phyloP scores from a whole-genome alignment of 92 coral and sea anemone species.

The Plumapathes pennacea region DNA sequence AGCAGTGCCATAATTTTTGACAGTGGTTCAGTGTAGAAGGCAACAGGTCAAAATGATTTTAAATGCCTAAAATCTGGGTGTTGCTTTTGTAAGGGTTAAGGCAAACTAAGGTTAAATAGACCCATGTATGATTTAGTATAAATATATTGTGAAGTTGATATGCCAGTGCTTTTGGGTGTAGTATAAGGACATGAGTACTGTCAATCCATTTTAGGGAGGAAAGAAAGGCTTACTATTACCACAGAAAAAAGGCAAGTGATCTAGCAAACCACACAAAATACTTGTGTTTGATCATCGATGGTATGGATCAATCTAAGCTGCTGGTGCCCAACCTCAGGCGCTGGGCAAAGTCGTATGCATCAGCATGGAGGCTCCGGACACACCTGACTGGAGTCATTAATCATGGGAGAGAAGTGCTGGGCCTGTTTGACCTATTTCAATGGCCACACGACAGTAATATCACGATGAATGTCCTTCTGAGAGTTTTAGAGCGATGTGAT shows the following conservation, averaged over 20 bases:
- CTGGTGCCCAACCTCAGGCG: conserved; percentile 22
- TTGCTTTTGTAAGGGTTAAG: too few relatives aligned
- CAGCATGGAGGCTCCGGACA: conserved; percentile 47
- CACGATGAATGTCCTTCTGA: conserved; percentile 12
- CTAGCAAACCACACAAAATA: not conserved
- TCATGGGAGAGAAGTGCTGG: conserved; percentile 20
- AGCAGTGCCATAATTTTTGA: too few relatives aligned
- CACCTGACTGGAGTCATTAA: conserved; percentile 33
- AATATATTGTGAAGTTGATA: too few relatives aligned
- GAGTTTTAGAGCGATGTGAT: not conserved
- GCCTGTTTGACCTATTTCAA: conserved; percentile 20
- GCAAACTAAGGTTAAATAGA: too few relatives aligned
- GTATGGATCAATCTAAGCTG: conserved; percentile 56
- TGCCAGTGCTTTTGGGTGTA: not conserved
- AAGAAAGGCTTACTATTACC: conserved; percentile 42
- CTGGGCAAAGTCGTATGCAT: conserved; percentile 27
- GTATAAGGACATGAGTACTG: not conserved
- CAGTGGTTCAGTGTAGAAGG: too few relatives aligned
- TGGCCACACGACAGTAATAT: conserved; percentile 51
- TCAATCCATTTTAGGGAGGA: conserved; percentile 30
- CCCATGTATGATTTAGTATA: too few relatives aligned
- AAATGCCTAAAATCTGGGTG: too few relatives aligned
- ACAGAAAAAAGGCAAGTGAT: conserved; percentile 39
- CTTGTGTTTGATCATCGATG: conserved; percentile 36
- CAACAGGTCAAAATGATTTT: too few relatives aligned